Evolutionary conservation across 2,888 invertebrate species (phyloP).

Genomic region (Polymixis lichenea): DNA sequence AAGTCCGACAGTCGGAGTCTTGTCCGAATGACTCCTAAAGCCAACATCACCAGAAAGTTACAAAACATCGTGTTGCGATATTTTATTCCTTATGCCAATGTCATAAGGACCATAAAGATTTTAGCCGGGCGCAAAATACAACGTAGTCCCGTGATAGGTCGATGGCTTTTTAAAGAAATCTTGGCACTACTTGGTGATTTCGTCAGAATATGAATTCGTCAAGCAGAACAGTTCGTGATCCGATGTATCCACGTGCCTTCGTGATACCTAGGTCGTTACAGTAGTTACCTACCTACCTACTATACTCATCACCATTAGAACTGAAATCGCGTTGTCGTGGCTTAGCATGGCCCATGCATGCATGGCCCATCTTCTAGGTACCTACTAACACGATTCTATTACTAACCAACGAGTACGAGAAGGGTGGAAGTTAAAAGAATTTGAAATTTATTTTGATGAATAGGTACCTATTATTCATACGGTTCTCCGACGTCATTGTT

Average conservation of each 20-base stretch:
- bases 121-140: conserved; percentile 53
- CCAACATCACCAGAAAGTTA: conserved; percentile 23
- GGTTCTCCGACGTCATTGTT: not conserved
- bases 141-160: conserved; percentile 79
- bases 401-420: not conserved
- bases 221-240: conserved; percentile 78
- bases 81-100: conserved; percentile 65
- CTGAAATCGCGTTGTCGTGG: conserved; percentile 1
- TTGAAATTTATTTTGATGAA: not conserved
- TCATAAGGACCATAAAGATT: conserved; percentile 48
- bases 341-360: not conserved
- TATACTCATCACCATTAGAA: not conserved
- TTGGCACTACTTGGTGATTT: conserved; percentile 85
- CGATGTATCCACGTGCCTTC: conserved; percentile 41
- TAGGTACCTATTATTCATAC: too few species aligned
- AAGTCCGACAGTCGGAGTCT: conserved; percentile 69
- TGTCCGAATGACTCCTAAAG: conserved; percentile 66
- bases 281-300: not conserved
- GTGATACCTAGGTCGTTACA: conserved; percentile 9
- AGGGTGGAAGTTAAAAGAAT: too few species aligned
- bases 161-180: conserved; percentile 87
- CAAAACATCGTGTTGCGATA: conserved; percentile 33
- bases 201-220: conserved; percentile 86
- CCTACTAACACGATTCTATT: not conserved
- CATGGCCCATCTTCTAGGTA: not conserved